Conservation (phyloP, 2,113 vertebrate species). For the Gulo gulo region DNA sequence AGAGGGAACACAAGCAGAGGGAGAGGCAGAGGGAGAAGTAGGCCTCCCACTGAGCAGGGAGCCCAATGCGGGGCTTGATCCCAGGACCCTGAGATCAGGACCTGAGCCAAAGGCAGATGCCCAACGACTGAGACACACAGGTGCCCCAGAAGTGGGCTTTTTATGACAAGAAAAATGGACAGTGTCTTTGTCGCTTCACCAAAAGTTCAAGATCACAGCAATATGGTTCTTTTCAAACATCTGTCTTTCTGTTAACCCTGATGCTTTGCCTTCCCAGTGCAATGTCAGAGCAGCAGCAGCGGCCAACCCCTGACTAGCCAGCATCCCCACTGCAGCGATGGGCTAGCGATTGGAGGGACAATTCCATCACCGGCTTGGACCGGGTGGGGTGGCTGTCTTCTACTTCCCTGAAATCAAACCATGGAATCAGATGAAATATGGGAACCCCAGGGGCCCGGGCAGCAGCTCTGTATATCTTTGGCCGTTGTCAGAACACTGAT, state of each 20-base stretch:
- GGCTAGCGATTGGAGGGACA: no score
- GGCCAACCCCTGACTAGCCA: not conserved
- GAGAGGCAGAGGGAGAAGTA: no score
- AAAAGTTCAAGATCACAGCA: not conserved
- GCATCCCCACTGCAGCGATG: fast-evolving
- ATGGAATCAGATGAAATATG: not conserved
- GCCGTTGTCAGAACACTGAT: fast-evolving
- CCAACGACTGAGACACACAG: no score
- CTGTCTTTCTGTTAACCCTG: not conserved
- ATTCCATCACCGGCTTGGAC: not conserved
- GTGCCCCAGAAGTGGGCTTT: not conserved
- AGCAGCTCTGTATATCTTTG: not conserved
- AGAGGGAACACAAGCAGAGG: no score
- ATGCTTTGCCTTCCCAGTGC: not conserved
- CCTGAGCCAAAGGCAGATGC: no score
- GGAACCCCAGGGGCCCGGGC: not conserved
- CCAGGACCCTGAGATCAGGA: no score
- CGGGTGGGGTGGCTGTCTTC: not conserved
- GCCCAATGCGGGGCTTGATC: no score
- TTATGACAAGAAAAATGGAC: not conserved
- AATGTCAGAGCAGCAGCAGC: no score
- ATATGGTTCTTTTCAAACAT: not conserved
- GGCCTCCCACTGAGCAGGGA: no score
- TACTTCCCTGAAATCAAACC: not conserved
- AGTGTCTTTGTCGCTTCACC: not conserved